Evolutionary conservation across 2,113 vertebrate species (phyloP).

Genomic region (Amblyornis subalaris): DNA sequence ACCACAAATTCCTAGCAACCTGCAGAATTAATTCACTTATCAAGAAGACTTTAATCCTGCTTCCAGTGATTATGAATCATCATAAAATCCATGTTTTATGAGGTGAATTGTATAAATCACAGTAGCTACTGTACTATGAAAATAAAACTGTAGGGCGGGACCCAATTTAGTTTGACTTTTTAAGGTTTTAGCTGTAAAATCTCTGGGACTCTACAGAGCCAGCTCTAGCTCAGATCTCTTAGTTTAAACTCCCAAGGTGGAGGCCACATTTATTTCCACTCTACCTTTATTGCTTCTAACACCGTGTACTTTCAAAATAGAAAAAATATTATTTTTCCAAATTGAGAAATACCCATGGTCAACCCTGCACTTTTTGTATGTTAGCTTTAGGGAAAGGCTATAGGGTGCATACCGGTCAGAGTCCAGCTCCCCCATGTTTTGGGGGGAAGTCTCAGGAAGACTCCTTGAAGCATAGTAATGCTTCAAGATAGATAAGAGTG

Average conservation of each 20-base stretch:
- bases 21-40: slow-evolving; percentile 21
- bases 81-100: slow-evolving; percentile 15
- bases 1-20: background rate
- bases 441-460: background rate
- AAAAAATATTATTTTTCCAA: background rate
- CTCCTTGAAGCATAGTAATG: background rate
- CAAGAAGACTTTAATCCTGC: slow-evolving; percentile 4
- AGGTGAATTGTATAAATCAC: background rate
- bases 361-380: background rate
- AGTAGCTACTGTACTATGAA: background rate
- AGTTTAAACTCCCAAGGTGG: background rate
- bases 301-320: background rate
- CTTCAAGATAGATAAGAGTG: background rate
- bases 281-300: background rate
- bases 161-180: background rate
- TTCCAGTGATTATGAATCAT: slow-evolving; percentile 29
- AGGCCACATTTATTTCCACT: background rate
- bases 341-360: background rate
- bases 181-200: slow-evolving; percentile 6
- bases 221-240: background rate
- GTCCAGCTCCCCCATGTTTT: background rate
- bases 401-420: background rate
- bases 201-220: background rate
- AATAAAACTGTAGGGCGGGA: background rate
- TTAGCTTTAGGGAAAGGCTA: background rate